phyloP scores from a whole-genome alignment of 2,113 vertebrate species.

The Notothenia rossii region DNA sequence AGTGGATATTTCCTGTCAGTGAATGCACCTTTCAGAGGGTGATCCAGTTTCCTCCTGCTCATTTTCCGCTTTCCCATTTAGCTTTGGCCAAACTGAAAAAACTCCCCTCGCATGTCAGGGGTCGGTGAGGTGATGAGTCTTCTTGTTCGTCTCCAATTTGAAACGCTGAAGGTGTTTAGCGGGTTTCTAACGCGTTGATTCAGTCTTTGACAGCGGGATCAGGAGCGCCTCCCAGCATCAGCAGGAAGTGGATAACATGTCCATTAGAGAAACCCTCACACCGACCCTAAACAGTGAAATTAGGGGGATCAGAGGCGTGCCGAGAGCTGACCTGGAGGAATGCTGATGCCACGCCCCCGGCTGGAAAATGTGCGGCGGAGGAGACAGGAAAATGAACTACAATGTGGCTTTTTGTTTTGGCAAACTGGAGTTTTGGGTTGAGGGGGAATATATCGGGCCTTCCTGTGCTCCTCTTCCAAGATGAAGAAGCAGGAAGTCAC shows the following conservation, averaged over 20 bases:
- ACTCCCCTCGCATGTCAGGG: background rate
- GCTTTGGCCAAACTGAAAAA: too few species aligned
- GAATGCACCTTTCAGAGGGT: slow-evolving; percentile 30
- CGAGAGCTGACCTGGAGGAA: slow-evolving; percentile 75
- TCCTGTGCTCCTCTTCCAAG: slow-evolving; percentile 83
- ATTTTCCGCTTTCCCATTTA: background rate
- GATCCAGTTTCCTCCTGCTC: slow-evolving; percentile 10
- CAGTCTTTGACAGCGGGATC: slow-evolving; percentile 41
- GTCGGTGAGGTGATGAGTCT: slow-evolving; percentile 43
- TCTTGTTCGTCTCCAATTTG: slow-evolving; percentile 34
- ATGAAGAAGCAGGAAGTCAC: slow-evolving; percentile 87
- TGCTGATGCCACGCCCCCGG: slow-evolving; percentile 52
- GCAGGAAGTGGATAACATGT: slow-evolving; percentile 79
- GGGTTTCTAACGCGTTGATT: slow-evolving; percentile 47
- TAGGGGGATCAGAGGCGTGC: slow-evolving; percentile 65
- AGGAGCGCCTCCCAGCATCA: slow-evolving; percentile 31
- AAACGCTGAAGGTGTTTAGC: slow-evolving; percentile 55
- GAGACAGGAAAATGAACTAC: slow-evolving; percentile 84
- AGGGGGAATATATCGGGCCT: slow-evolving; percentile 79
- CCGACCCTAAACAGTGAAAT: slow-evolving; percentile 32
- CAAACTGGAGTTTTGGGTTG: slow-evolving; percentile 70
- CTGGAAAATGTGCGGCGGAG: slow-evolving; percentile 49
- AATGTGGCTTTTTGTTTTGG: slow-evolving; percentile 85
- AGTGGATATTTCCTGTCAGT: slow-evolving; percentile 12
- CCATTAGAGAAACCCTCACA: slow-evolving; percentile 56